These are phyloP conservation scores for Alloplasta piceator DNA, from an alignment of 2,888 invertebrate species.

Conservation along the genomic window DNA sequence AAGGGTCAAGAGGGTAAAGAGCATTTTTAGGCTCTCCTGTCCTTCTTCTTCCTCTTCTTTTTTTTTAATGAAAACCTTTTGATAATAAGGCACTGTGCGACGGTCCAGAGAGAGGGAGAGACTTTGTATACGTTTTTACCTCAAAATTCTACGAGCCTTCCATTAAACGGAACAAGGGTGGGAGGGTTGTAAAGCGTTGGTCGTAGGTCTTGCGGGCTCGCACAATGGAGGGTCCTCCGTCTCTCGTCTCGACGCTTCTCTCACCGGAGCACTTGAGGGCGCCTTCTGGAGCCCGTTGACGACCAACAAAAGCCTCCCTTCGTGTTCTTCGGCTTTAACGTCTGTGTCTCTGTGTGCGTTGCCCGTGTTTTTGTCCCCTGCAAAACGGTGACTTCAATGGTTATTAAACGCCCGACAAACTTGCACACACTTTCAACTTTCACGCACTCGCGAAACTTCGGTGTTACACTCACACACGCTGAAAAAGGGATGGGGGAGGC, in stretches of 20 bases:
- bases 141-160: background rate
- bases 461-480: background rate
- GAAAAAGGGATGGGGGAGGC: slow-evolving; percentile 3
- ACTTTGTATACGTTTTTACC: background rate
- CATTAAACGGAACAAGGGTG: slow-evolving; percentile 7
- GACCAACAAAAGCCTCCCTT: slow-evolving; percentile 66
- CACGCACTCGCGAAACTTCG: background rate
- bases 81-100: background rate
- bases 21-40: too few species aligned
- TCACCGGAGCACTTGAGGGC: slow-evolving; percentile 26
- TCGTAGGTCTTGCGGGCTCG: slow-evolving; percentile 41
- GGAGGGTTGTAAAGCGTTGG: slow-evolving; percentile 24
- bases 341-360: slow-evolving; percentile 18
- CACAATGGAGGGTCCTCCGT: slow-evolving; percentile 42
- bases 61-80: background rate
- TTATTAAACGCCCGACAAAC: slow-evolving; percentile 67
- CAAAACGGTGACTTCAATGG: slow-evolving; percentile 70
- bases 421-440: background rate
- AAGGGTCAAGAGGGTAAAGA: too few species aligned
- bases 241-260: slow-evolving; percentile 24
- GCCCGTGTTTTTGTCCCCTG: slow-evolving; percentile 25
- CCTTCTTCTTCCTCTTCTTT: background rate
- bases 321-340: background rate
- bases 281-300: slow-evolving; percentile 44
- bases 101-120: background rate